Evolutionary conservation across 2,113 vertebrate species (phyloP).

Genomic region (Pristiophorus japonicus): DNA sequence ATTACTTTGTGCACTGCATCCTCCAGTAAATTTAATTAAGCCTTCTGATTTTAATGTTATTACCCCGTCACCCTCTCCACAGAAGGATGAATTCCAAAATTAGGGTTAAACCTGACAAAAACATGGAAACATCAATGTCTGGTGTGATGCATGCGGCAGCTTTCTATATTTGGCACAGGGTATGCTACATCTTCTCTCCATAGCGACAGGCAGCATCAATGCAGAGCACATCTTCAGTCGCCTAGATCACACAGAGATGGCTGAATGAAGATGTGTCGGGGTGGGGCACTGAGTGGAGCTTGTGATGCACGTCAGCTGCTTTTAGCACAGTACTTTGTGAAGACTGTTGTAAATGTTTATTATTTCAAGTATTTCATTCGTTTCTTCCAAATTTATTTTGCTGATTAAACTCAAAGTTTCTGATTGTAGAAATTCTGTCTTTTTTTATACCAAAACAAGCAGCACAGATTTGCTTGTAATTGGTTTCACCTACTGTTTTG

Average conservation of each 20-base stretch:
- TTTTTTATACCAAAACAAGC: neutral
- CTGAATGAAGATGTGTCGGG: neutral
- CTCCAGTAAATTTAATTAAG: neutral
- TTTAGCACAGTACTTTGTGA: no score
- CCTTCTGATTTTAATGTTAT: neutral
- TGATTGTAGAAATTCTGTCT: neutral
- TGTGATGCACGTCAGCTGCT: neutral
- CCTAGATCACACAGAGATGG: neutral
- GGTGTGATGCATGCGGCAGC: neutral
- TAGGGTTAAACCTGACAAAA: neutral
- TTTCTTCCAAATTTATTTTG: neutral
- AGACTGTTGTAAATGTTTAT: neutral
- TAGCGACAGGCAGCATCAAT: neutral
- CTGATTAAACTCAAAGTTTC: neutral
- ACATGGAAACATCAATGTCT: constrained; percentile 10
- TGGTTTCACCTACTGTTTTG: neutral
- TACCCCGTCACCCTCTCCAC: neutral
- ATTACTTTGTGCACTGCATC: neutral
- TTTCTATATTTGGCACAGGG: constrained; percentile 10
- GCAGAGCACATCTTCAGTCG: neutral
- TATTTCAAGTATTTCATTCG: neutral
- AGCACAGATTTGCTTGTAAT: neutral
- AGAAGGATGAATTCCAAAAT: neutral
- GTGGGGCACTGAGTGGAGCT: neutral
- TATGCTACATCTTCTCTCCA: neutral